phyloP scores from a whole-genome alignment of 2,113 vertebrate genomes.

The Ciconia boyciana region DNA sequence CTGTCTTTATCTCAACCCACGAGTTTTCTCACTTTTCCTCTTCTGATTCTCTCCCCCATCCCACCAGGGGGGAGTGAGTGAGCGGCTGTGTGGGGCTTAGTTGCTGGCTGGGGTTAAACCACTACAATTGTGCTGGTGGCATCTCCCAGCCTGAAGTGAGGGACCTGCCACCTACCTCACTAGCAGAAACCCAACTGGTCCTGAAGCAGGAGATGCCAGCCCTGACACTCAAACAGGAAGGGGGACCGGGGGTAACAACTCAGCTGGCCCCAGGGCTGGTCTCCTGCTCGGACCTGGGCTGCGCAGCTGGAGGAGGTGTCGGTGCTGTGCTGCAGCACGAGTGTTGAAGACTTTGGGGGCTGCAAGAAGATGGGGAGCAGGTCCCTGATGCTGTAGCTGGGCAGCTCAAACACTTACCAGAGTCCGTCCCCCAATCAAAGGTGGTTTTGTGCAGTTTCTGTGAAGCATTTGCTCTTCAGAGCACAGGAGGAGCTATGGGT shows the following conservation, averaged over 20 bases:
- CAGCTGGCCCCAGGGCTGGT: background rate
- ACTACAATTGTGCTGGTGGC: background rate
- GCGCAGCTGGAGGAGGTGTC: background rate
- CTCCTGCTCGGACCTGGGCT: background rate
- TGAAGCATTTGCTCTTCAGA: background rate
- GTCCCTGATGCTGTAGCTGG: background rate
- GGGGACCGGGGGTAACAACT: background rate
- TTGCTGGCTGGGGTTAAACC: too few relatives aligned
- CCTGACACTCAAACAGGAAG: background rate
- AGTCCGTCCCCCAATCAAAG: background rate
- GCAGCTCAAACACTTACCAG: background rate
- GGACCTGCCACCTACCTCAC: background rate
- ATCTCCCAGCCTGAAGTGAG: background rate
- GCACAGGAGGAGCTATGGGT: background rate
- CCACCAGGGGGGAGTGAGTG: too few relatives aligned
- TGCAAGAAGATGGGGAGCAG: background rate
- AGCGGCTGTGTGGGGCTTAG: too few relatives aligned
- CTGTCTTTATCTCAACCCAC: too few relatives aligned
- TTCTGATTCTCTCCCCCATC: too few relatives aligned
- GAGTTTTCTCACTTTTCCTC: too few relatives aligned
- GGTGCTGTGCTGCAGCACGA: background rate
- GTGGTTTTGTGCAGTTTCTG: background rate
- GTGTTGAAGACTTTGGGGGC: background rate
- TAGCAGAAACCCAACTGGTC: background rate
- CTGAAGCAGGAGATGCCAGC: background rate